Evolutionary conservation across 1,140 invertebrate species (phyloP).

Genomic region (Bombus ignitus): DNA sequence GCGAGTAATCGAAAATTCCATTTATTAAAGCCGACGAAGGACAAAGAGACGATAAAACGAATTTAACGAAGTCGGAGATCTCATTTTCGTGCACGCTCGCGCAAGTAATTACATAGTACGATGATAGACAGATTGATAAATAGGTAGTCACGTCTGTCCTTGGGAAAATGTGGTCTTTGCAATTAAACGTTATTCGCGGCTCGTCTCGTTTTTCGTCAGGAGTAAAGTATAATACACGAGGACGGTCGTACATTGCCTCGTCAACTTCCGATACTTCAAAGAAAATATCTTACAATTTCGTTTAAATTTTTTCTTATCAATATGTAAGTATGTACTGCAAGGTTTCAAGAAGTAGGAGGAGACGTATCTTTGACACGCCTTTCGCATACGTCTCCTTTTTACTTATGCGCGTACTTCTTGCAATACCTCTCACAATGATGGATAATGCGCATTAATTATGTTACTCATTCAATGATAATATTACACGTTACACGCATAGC

Average conservation of each 20-base stretch:
- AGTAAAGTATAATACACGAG: conserved; percentile 13
- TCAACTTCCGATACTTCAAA: not conserved
- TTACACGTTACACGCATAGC: not conserved
- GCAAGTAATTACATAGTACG: conserved; percentile 10
- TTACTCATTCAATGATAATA: not conserved
- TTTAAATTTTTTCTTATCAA: not conserved
- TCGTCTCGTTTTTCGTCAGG: no score
- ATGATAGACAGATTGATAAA: conserved; percentile 19
- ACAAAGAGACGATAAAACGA: conserved; percentile 18
- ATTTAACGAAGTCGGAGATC: conserved; percentile 26
- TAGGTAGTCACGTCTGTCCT: not conserved
- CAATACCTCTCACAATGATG: no score
- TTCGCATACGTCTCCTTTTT: not conserved
- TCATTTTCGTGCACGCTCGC: not conserved
- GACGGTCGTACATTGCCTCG: not conserved
- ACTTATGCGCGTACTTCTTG: not conserved
- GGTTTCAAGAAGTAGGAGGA: not conserved
- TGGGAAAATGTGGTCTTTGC: conserved; percentile 13
- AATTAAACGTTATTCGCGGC: conserved; percentile 17
- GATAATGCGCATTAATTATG: not conserved
- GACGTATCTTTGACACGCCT: no score
- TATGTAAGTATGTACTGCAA: not conserved
- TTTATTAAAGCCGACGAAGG: conserved; percentile 1
- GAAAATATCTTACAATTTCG: not conserved
- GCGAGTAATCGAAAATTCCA: conserved; percentile 22